phyloP scores from a whole-genome alignment of 2,888 invertebrate species.

The Galerucella calmariensis region DNA sequence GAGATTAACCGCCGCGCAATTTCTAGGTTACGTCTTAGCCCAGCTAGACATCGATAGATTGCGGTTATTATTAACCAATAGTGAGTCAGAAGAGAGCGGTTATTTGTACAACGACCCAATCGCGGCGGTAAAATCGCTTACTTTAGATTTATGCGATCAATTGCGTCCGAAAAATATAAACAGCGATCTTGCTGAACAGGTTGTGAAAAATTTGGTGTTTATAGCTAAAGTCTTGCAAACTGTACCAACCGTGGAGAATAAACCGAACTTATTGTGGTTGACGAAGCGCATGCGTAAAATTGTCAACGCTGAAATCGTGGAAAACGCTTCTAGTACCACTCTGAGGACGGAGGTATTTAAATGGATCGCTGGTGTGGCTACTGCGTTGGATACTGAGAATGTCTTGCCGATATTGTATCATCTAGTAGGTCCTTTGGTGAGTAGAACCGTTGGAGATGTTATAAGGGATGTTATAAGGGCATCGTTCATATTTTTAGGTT shows the following conservation, averaged over 20 bases:
- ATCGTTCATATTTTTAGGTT: conserved; percentile 59
- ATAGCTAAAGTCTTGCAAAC: conserved; percentile 75
- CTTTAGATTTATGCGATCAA: conserved; percentile 81
- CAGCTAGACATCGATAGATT: conserved; percentile 73
- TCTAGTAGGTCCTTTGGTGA: conserved; percentile 75
- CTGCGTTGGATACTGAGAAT: conserved; percentile 71
- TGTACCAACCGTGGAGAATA: conserved; percentile 65
- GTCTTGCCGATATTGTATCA: conserved; percentile 72
- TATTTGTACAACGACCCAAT: conserved; percentile 73
- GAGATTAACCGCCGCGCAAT: conserved; percentile 79
- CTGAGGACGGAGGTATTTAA: conserved; percentile 85
- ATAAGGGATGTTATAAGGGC: too few relatives aligned
- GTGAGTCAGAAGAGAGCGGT: conserved; percentile 52
- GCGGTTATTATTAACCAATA: conserved; percentile 64
- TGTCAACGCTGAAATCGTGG: conserved; percentile 82
- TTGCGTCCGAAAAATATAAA: conserved; percentile 73
- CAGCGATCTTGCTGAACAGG: conserved; percentile 79
- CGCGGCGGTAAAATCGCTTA: conserved; percentile 73
- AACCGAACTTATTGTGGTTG: conserved; percentile 79
- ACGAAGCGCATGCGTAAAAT: conserved; percentile 79
- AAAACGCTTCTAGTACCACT: conserved; percentile 73
- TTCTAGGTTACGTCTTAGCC: conserved; percentile 78
- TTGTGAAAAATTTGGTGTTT: conserved; percentile 44
- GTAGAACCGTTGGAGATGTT: not conserved
- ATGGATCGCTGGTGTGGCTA: conserved; percentile 81